Evolutionary conservation across 1,140 invertebrate species (phyloP), one percentile per base, ranked within the genome.

Genomic region (Cherax quadricarinatus): DNA sequence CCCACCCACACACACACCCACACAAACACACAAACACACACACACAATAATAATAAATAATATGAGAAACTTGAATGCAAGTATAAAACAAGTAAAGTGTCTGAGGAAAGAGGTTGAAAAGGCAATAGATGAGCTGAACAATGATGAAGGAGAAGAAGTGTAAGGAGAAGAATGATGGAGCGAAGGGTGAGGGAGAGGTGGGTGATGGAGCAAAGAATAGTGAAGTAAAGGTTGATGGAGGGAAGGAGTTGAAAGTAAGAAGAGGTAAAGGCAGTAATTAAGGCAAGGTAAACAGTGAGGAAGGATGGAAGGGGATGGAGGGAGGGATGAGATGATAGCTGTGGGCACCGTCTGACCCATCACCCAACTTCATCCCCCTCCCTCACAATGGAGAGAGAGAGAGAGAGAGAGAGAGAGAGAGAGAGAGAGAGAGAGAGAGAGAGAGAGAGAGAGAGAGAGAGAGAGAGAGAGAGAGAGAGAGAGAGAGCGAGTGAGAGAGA

Each of bases 181-280:
- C 6, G 49, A 48, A 24, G 24, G n/a, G 75, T 16, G n/a, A 70
- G 66, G 66, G 16, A 70, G 66, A 70, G 16, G n/a, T n/a, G n/a
- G 16, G n/a, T n/a, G n/a, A 16, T 18, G 16, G 30, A 70, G 16
- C 30, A 48, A 24, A n/a, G n/a, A n/a, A 70, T n/a, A 3, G n/a
- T n/a, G 1, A 1, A n/a, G n/a, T 1, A 81, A 16, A 81, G 79
- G 16, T 14, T 14, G 79, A 81, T 14, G 16, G 41, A 48, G 79
- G 30, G 79, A 48, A 41, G 41, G 30, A 62, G 84, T 18, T n/a
- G 49, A 53, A 75, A 53, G 21, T 14, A 82, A 30, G 24, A 10
- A 62, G 62, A 57, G 89, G 41, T 81, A 30, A 57, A 51, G 57
- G 14, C 12, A 70, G 86, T 87, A 81, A 41, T 14, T 41, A 21